Evolutionary conservation across 2,888 invertebrate species (phyloP).

Genomic region (Smittia sp.): DNA sequence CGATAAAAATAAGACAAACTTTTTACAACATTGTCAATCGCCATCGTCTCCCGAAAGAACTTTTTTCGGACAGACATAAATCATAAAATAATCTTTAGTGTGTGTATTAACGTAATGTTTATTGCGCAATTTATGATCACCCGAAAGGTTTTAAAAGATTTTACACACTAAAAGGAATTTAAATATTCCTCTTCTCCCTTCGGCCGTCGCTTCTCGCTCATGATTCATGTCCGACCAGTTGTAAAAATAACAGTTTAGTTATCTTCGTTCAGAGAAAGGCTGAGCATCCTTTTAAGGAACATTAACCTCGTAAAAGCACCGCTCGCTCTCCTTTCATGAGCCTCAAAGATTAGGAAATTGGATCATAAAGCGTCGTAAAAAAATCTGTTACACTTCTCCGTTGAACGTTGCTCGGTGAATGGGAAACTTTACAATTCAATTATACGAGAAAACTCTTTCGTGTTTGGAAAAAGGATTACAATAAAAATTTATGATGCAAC

Average conservation of each 20-base stretch:
- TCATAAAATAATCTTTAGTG: conserved; percentile 21
- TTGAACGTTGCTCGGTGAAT: neutral
- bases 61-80: conserved; percentile 17
- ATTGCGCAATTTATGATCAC: conserved; percentile 37
- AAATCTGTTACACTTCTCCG: conserved; percentile 37
- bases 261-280: conserved; percentile 4
- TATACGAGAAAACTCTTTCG: neutral
- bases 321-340: conserved; percentile 1
- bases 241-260: conserved; percentile 25
- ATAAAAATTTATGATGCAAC: conserved; percentile 24
- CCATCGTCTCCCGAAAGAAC: neutral
- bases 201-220: neutral
- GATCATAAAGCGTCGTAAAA: conserved; percentile 37
- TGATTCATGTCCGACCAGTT: conserved; percentile 26
- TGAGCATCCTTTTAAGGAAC: conserved; percentile 32
- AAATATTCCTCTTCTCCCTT: conserved; percentile 11
- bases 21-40: too few relatives aligned
- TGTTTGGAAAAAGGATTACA: conserved; percentile 16
- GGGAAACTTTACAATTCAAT: conserved; percentile 12
- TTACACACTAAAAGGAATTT: conserved; percentile 37
- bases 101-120: conserved; percentile 37
- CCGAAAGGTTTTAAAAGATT: neutral
- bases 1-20: too few relatives aligned
- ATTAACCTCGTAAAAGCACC: conserved; percentile 38
- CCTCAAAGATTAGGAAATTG: conserved; percentile 37